Base-by-base conservation (phyloP, 2,113 vertebrate genomes). In the Lophius piscatorius region DNA sequence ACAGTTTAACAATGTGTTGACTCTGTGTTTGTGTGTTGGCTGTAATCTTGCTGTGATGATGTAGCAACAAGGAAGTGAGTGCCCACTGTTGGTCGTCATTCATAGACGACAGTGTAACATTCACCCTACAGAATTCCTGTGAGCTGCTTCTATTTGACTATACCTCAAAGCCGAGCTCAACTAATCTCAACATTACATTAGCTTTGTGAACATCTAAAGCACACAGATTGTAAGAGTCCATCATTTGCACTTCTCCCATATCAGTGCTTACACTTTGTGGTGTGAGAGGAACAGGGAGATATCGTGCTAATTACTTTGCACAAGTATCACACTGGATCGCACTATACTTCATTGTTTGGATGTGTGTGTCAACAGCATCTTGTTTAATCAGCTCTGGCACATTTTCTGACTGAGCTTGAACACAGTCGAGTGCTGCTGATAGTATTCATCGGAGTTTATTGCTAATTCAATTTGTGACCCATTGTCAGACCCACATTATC, bases 201-300 rank as follows among this genome's bases (percentile, higher is more conserved):
- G 72, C 70, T 67, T 38, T 36, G 47, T 24, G 23, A 59, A 59
- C 69, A 65, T 50, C 51, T 51, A 63, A 41, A 22, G 21, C 28
- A 49, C 60, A 58, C 38, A 56, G 31, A 49, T 56, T 63, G 62
- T 64, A 49, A 59, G 48, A 76, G 38, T 45, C 56, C 46, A 52
- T 68, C 29, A 52, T 63, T 74, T 68, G 65, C 70, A 71, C 63
- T 62, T 55, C 74, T 67, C 67, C 40, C n/a, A n/a, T 54, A 78
- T 39, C 54, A 54, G 44, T 62, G 62, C 72, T 81, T 69, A 65
- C 71, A 64, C 62, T 68, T 36, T 28, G 26, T 47, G 63, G 60
- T 63, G 48, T 2, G 21, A 52, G 60, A 50, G 38, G 44, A 58
- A 56, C 34, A 36, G 38, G 18, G 51, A 63, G 20, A 40, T 36